Conservation (phyloP, 2,797 vertebrate genomes). For the Hippocampus kuda region DNA sequence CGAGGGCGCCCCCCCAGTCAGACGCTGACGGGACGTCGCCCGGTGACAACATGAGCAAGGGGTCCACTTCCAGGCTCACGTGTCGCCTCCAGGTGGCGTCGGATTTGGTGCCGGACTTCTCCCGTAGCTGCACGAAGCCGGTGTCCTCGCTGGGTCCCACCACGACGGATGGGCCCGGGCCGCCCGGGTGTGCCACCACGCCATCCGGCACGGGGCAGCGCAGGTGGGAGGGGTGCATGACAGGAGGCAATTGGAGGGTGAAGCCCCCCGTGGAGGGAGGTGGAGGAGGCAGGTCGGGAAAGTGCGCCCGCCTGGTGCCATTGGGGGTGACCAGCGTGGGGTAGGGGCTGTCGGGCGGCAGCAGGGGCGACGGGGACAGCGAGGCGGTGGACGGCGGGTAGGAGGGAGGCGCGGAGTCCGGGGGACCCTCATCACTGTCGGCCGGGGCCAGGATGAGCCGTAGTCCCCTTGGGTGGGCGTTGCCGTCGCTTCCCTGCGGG, state of each 20-base stretch:
- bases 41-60: conserved; percentile 71
- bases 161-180: conserved; percentile 43
- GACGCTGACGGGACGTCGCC: conserved; percentile 48
- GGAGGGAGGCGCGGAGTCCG: conserved; percentile 76
- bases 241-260: conserved; percentile 80
- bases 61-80: conserved; percentile 78
- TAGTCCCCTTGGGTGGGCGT: conserved; percentile 78
- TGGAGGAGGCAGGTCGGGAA: conserved; percentile 59
- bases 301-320: conserved; percentile 66
- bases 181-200: conserved; percentile 23
- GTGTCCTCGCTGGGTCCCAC: conserved; percentile 37
- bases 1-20: conserved; percentile 70
- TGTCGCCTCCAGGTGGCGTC: conserved; percentile 81
- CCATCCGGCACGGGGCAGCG: conserved; percentile 65
- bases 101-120: conserved; percentile 63
- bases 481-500: conserved; percentile 62
- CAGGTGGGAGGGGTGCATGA: conserved; percentile 67
- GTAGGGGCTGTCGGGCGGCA: conserved; percentile 61
- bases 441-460: conserved; percentile 83
- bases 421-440: conserved; percentile 73
- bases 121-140: conserved; percentile 43
- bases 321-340: conserved; percentile 60
- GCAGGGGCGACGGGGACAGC: conserved; percentile 61
- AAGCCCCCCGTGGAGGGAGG: conserved; percentile 68
- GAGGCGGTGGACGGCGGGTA: conserved; percentile 77